phyloP scores from a whole-genome alignment of 2,113 vertebrate genomes.

The Muscicapa adusta region DNA sequence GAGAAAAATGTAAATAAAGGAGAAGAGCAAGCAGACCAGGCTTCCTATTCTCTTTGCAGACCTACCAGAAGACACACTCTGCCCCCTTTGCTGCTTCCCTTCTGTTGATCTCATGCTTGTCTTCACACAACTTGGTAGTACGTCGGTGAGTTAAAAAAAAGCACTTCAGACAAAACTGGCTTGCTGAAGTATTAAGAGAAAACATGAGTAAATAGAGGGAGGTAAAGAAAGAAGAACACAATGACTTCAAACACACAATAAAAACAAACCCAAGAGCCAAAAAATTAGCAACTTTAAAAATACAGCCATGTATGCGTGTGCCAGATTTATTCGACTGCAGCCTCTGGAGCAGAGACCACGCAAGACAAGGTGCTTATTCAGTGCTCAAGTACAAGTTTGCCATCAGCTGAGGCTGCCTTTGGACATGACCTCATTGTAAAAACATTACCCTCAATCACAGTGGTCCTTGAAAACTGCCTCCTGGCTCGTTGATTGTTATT shows the following conservation, averaged over 20 bases:
- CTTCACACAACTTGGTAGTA: background rate
- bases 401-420: constrained; percentile 27
- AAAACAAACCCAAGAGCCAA: background rate
- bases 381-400: background rate
- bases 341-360: background rate
- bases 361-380: constrained; percentile 51
- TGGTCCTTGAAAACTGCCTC: constrained; percentile 5
- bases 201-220: background rate
- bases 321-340: background rate
- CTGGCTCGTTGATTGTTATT: background rate
- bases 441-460: constrained; percentile 25
- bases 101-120: background rate
- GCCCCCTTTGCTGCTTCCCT: background rate
- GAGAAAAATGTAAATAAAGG: background rate
- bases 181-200: background rate
- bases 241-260: background rate
- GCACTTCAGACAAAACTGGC: background rate
- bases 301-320: background rate
- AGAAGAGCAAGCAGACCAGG: background rate
- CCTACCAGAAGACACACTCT: background rate
- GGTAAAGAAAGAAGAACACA: background rate
- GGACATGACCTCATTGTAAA: constrained; percentile 45
- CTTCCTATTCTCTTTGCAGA: background rate
- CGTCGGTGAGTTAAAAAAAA: background rate
- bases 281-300: background rate